phyloP scores from a whole-genome alignment of 1,140 invertebrate species.

The Caenorhabditis inopinata region DNA sequence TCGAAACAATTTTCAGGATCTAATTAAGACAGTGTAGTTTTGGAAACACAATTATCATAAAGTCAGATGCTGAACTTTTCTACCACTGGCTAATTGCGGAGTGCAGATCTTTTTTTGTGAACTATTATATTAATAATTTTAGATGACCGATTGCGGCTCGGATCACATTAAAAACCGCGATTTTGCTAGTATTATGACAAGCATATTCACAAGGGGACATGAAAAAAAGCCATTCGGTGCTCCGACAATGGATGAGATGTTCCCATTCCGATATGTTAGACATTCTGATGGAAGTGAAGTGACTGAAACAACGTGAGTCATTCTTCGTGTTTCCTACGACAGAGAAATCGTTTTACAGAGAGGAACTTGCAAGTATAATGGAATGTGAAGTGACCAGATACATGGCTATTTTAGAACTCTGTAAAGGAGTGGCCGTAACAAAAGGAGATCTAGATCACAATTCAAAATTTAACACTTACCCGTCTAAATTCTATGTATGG shows the following conservation, averaged over 20 bases:
- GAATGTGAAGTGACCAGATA: slow-evolving; percentile 8
- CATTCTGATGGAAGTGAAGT: not conserved
- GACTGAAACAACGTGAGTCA: not conserved
- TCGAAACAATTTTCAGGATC: too few relatives aligned
- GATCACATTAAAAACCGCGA: not conserved
- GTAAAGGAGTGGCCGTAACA: not conserved
- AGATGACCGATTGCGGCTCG: slow-evolving; percentile 13
- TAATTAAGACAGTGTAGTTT: too few relatives aligned
- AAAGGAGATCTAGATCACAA: slow-evolving; percentile 5
- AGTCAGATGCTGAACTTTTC: too few relatives aligned
- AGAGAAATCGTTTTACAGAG: not conserved
- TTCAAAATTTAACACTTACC: not conserved
- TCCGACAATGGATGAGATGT: slow-evolving; percentile 20
- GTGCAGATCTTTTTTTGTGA: too few relatives aligned
- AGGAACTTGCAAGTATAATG: not conserved
- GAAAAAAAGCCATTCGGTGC: not conserved
- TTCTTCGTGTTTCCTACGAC: not conserved
- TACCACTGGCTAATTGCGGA: too few relatives aligned
- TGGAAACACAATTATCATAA: too few relatives aligned
- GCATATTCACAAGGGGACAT: not conserved
- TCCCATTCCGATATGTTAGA: not conserved
- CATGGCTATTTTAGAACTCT: slow-evolving; percentile 4
- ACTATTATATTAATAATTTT: not conserved
- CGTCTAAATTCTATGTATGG: not conserved
- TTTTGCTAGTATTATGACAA: not conserved